Evolutionary conservation across 2,888 invertebrate species (phyloP).

Genomic region (Drosophila seclusa): DNA sequence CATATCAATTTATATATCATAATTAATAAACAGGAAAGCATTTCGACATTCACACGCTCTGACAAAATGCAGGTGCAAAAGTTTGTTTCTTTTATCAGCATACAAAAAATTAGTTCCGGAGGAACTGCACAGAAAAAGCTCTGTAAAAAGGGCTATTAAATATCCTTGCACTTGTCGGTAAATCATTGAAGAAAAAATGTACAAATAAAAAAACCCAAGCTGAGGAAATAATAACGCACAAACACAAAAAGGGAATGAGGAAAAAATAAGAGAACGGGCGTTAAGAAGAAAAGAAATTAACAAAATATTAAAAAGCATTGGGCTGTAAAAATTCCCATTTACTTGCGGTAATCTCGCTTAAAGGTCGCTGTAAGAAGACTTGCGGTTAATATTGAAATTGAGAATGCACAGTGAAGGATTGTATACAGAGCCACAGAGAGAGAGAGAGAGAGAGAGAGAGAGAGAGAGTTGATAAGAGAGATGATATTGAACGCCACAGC

Average conservation of each 20-base stretch:
- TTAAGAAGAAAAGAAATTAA: conserved; percentile 46
- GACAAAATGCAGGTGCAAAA: conserved; percentile 62
- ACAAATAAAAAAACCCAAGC: conserved; percentile 9
- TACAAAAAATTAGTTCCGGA: conserved; percentile 73
- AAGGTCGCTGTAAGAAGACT: conserved; percentile 68
- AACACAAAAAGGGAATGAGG: conserved; percentile 19
- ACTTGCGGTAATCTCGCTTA: conserved; percentile 74
- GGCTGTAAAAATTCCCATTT: conserved; percentile 78
- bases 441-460: background rate
- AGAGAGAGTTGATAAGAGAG: conserved; percentile 25
- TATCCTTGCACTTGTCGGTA: conserved; percentile 61
- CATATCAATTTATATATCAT: background rate
- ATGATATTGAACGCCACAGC: conserved; percentile 26
- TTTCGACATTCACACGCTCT: conserved; percentile 67
- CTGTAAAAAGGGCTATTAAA: conserved; percentile 60
- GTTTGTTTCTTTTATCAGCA: background rate
- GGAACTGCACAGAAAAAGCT: conserved; percentile 67
- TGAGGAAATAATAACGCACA: conserved; percentile 39
- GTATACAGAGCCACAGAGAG: background rate
- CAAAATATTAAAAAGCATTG: conserved; percentile 79
- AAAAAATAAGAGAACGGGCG: conserved; percentile 8
- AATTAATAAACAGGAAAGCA: conserved; percentile 40
- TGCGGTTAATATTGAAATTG: conserved; percentile 40
- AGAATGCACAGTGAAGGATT: conserved; percentile 12
- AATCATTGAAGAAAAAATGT: conserved; percentile 58